Percentiles rank a stretch among this genome's conserved stretches.
Conservation (phyloP, 2,888 invertebrate genomes). For the Idaea biselata region DNA sequence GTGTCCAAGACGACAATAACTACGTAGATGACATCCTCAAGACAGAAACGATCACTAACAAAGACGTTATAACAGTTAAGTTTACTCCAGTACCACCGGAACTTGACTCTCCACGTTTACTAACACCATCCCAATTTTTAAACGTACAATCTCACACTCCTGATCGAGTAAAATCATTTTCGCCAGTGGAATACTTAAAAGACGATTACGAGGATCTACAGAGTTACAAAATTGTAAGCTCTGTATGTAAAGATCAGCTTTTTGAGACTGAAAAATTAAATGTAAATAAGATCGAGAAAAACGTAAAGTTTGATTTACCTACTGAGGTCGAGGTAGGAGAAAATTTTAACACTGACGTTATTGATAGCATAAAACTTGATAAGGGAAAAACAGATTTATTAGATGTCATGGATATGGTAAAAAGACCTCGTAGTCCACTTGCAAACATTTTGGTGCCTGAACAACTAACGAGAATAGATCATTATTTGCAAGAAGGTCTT, state of each 20-base stretch:
- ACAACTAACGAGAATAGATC: slow-evolving; percentile 67
- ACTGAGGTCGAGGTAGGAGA: slow-evolving; percentile 8
- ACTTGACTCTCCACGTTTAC: slow-evolving; percentile 51
- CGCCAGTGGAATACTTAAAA: slow-evolving; percentile 55
- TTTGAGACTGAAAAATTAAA: slow-evolving; percentile 35
- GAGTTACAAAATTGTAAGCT: slow-evolving; percentile 74
- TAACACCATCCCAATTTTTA: slow-evolving; percentile 47
- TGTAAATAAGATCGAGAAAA: slow-evolving; percentile 14
- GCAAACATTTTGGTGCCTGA: slow-evolving; percentile 63
- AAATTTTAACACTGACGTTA: slow-evolving; percentile 4
- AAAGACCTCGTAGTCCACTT: slow-evolving; percentile 56
- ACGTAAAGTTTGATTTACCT: slow-evolving; percentile 28
- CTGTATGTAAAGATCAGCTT: slow-evolving; percentile 57
- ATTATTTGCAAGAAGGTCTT: slow-evolving; percentile 68
- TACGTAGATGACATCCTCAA: slow-evolving; percentile 66
- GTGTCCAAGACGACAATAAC: slow-evolving; percentile 48
- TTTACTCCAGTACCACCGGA: slow-evolving; percentile 68
- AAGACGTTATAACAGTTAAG: slow-evolving; percentile 70
- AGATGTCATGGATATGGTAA: slow-evolving; percentile 33
- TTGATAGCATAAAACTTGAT: slow-evolving; percentile 10
- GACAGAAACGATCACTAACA: slow-evolving; percentile 72
- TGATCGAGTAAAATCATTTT: slow-evolving; percentile 17
- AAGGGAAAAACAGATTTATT: slow-evolving; percentile 14
- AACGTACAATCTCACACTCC: slow-evolving; percentile 13
- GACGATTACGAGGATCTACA: slow-evolving; percentile 68